These are phyloP conservation scores for Lithophane leautieri DNA, from an alignment of 2,888 invertebrate genomes.

Conservation along the genomic window DNA sequence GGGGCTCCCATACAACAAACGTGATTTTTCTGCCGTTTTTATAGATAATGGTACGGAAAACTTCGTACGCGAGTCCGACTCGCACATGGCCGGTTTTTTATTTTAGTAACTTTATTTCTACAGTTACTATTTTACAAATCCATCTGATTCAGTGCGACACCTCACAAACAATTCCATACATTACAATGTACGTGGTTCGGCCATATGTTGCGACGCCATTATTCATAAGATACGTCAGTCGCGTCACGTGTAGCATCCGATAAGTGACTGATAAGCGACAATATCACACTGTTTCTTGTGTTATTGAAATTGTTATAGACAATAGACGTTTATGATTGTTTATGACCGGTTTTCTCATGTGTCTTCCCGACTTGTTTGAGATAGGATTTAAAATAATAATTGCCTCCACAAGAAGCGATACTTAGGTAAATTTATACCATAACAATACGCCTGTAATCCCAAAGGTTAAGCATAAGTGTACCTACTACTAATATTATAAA, in stretches of 20 bases:
- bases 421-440: too few species aligned
- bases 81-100: too few species aligned
- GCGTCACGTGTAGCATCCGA: constrained; percentile 46
- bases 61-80: too few species aligned
- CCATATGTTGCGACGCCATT: constrained; percentile 27
- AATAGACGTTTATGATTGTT: constrained; percentile 24
- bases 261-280: constrained; percentile 47
- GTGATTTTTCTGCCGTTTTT: too few species aligned
- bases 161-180: constrained; percentile 20
- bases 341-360: not conserved
- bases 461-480: too few species aligned
- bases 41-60: too few species aligned
- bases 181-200: constrained; percentile 15
- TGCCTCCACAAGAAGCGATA: not conserved
- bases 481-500: too few species aligned
- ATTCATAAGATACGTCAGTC: constrained; percentile 40
- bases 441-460: too few species aligned
- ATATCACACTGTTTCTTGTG: constrained; percentile 47
- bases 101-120: too few species aligned
- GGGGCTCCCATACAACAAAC: too few species aligned
- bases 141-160: not conserved
- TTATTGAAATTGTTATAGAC: constrained; percentile 41
- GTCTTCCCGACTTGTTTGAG: not conserved
- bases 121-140: not conserved
- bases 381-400: not conserved